Percentiles rank a stretch among this genome's conserved stretches.
Conservation (phyloP, 2,888 invertebrate genomes). For the Sussaba pulchella region DNA sequence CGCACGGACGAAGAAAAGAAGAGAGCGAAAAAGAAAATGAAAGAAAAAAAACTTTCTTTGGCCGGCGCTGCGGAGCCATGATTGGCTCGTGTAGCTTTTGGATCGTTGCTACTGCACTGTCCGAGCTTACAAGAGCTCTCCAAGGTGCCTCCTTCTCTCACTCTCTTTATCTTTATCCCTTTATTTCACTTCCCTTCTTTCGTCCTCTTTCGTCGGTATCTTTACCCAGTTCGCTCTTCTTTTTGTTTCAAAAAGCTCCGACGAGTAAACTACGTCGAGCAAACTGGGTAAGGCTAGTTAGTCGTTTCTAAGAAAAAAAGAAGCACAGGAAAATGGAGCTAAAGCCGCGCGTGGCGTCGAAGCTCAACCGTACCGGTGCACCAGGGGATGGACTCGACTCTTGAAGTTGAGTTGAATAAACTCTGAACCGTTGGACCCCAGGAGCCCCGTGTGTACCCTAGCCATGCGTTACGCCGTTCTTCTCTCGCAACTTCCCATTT, state of each 20-base stretch:
- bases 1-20: not conserved
- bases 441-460: not conserved
- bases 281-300: slow-evolving; percentile 57
- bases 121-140: slow-evolving; percentile 22
- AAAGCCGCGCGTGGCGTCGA: not conserved
- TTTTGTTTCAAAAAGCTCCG: slow-evolving; percentile 39
- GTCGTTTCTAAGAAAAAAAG: slow-evolving; percentile 6
- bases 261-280: slow-evolving; percentile 50
- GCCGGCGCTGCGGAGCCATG: not conserved
- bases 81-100: slow-evolving; percentile 4
- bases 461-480: slow-evolving; percentile 4
- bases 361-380: not conserved
- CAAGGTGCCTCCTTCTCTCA: not conserved
- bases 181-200: not conserved
- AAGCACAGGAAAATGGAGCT: not conserved
- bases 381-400: slow-evolving; percentile 21
- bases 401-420: slow-evolving; percentile 26
- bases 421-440: not conserved
- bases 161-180: slow-evolving; percentile 12
- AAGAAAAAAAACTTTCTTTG: not conserved
- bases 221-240: slow-evolving; percentile 18
- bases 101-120: slow-evolving; percentile 11
- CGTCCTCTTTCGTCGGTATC: not conserved
- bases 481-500: not conserved
- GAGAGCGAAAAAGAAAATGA: not conserved